A percentile compares a stretch with the other conserved stretches of the same genome.
Evolutionary conservation across 2,888 invertebrate species (phyloP).

Genomic region (Eupithecia dodoneata): DNA sequence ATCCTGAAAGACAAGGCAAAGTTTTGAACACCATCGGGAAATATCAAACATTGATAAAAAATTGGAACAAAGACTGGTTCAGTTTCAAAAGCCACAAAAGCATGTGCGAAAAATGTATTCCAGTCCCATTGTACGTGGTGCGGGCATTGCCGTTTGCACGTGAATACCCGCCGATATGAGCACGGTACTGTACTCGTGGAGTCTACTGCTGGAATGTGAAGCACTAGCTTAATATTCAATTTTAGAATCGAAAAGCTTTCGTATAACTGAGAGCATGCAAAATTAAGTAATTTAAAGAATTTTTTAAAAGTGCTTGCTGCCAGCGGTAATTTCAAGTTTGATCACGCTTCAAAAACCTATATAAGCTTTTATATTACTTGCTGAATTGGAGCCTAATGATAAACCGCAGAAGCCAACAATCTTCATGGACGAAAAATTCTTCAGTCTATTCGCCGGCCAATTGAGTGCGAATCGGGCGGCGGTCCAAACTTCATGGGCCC

Average conservation of each 20-base stretch:
- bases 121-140: constrained; percentile 35
- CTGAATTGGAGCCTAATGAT: constrained; percentile 6
- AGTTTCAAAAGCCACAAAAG: constrained; percentile 47
- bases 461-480: constrained; percentile 27
- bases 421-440: background rate
- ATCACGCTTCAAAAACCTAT: background rate
- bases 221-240: constrained; percentile 26
- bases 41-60: constrained; percentile 21
- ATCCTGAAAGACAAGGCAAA: background rate
- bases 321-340: background rate
- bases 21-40: constrained; percentile 16
- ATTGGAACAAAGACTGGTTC: constrained; percentile 30
- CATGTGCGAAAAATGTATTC: constrained; percentile 51
- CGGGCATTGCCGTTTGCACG: constrained; percentile 40
- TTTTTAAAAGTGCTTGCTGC: background rate
- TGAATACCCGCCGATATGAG: constrained; percentile 36
- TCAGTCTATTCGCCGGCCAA: constrained; percentile 22
- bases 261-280: constrained; percentile 11
- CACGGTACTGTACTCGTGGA: constrained; percentile 19
- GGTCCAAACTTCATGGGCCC: constrained; percentile 26
- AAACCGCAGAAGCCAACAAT: background rate
- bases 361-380: background rate
- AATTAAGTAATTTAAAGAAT: background rate
- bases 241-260: constrained; percentile 22
- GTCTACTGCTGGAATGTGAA: constrained; percentile 19